Evolutionary conservation across 2,888 invertebrate species (phyloP), one percentile per base, ranked within the genome.

Genomic region (Drosophila fungiperda): DNA sequence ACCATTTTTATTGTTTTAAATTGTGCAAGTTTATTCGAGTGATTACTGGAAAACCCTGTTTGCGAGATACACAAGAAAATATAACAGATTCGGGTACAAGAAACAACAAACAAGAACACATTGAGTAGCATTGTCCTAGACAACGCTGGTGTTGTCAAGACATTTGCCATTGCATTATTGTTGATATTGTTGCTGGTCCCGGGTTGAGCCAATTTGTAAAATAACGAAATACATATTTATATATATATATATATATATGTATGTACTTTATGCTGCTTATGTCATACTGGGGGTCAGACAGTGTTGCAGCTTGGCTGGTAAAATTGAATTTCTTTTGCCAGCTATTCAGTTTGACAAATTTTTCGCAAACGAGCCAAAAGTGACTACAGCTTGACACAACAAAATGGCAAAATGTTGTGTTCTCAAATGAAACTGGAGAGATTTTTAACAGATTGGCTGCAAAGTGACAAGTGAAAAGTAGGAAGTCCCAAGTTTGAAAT

Each of bases 271-370:
- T 85, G 70, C 64, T 73, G 65, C 80, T 80, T 81, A 73, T 83
- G 68, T 71, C 70, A 52, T 62, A 66, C 68, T 67, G 63, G 67
- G 62, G 73, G 71, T 68, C 70, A 62, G 66, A 50, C 66, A 67
- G 59, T 49, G 54, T 73, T 54, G 68, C 67, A 64, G 72, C 70
- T 65, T 82, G 73, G 73, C 69, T 73, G 80, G 66, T 73, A 73
- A 85, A 85, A 85, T 89, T 87, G 87, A 88, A 89, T 89, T 85
- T 85, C 59, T 74, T 72, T 73, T 79, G 49, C 76, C 82, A 72
- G 82, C 79, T 87, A 69, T 84, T 54, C 79, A 84, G 73, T 89
- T 86, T 86, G 85, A 86, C 89, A 86, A 86, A 87, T 89, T 89
- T 76, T 49, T 50, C 63, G 72, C 78, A 83, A 73, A 73, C 75